Evolutionary conservation across 2,113 vertebrate species (phyloP), one percentile per base, ranked within the genome.

Genomic region (Numida meleagris): DNA sequence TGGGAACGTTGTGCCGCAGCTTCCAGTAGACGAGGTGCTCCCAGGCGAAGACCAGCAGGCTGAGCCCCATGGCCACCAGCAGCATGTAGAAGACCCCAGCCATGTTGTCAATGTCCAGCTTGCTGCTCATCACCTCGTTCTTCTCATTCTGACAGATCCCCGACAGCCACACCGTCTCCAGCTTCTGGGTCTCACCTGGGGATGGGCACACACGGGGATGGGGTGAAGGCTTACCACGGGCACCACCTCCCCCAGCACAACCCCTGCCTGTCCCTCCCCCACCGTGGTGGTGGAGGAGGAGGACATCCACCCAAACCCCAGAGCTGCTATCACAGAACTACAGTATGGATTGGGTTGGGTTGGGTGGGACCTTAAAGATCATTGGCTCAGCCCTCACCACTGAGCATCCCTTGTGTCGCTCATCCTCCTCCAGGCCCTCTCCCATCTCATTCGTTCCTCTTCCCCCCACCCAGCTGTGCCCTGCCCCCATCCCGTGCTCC

Each of bases 101-200:
- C 99, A 99, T 99, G 97, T 99, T 99, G 98, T 99, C 99, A 0
- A 99, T 99, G 96, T 99, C 99, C 95, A 99, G 97, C 95, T 99
- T 99, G 87, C 99, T 99, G 98, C 99, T 99, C 98, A 99, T 99
- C 76, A 99, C 99, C 95, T 99, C 99, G 0, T 99, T 99, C 98
- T 99, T 99, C 97, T 99, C 99, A 0, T 99, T 99, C 24, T 99
- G 98, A 93, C 99, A 99, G 97, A 99, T 99, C 5, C 99, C 99
- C 0, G 99, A 99, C 48, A 99, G 98, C 99, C 99, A 99, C 78
- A 99, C 99, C 0, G 99, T 99, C 98, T 99, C 99, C 93, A 99
- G 98, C 92, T 99, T 99, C 97, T 99, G 99, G 2, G 99, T 99
- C 89, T 99, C 99, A 17, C 99, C 99, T 99, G 97, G 20, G 34